Conservation (phyloP, 2,113 vertebrate genomes). For the Rhea pennata region DNA sequence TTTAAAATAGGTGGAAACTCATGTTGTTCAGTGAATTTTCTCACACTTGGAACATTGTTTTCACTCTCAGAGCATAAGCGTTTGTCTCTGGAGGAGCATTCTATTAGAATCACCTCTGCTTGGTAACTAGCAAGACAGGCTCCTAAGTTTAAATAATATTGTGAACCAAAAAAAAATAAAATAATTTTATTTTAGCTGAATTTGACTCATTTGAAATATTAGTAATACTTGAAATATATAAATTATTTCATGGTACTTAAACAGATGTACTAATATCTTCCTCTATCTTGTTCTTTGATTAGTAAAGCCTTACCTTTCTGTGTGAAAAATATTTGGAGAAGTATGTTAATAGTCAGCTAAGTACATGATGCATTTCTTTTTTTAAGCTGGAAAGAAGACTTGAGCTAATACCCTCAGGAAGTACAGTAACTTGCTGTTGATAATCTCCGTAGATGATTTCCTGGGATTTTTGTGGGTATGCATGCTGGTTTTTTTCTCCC, state of each 20-base stretch:
- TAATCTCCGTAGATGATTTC: not conserved
- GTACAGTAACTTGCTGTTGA: not conserved
- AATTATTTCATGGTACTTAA: not conserved
- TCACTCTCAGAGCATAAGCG: rapidly evolving
- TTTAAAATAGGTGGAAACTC: not conserved
- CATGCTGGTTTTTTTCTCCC: not conserved
- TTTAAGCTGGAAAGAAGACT: not conserved
- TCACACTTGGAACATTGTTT: not conserved
- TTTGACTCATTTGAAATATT: not conserved
- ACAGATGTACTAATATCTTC: not conserved
- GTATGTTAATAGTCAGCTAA: not conserved
- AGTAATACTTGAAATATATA: not conserved
- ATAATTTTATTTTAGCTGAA: not conserved
- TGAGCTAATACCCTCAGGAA: not conserved
- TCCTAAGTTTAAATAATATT: not conserved
- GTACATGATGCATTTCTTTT: not conserved
- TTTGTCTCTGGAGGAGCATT: not conserved
- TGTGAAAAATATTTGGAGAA: not conserved
- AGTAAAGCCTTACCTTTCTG: not conserved
- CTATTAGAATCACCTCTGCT: not conserved
- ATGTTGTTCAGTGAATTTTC: not conserved
- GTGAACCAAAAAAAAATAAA: not conserved
- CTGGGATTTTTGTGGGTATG: not conserved
- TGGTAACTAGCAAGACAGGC: not conserved
- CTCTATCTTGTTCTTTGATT: not conserved